These are phyloP conservation scores for Osedax frankpressi DNA, from an alignment of 2,888 invertebrate species.

Conservation along the genomic window DNA sequence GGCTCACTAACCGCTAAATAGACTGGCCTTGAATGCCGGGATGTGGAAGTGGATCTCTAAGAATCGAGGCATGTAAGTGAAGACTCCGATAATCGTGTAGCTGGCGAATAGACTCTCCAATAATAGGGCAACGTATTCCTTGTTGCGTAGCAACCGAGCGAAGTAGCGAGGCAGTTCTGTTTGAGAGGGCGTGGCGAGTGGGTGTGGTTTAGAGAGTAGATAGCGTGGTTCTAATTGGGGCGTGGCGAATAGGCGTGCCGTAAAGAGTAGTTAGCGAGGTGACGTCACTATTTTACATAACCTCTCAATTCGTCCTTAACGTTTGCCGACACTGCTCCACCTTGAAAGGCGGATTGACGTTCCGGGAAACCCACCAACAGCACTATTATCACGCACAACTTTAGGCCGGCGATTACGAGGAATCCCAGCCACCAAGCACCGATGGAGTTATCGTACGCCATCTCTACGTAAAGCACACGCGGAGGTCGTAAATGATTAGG, in stretches of 20 bases:
- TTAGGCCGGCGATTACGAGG: slow-evolving; percentile 9
- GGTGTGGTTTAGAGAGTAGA: too few species aligned
- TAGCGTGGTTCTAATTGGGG: too few species aligned
- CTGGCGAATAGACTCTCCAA: slow-evolving; percentile 13
- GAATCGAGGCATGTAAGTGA: slow-evolving; percentile 25
- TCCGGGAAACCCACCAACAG: too few species aligned
- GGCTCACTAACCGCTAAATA: not conserved
- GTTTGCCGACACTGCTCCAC: not conserved
- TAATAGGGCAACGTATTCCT: slow-evolving; percentile 23
- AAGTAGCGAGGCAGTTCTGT: slow-evolving; percentile 26
- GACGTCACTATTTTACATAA: not conserved
- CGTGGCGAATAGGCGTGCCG: too few species aligned
- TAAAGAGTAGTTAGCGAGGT: not conserved
- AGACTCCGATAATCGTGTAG: slow-evolving; percentile 25
- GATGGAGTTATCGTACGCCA: slow-evolving; percentile 5
- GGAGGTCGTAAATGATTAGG: too few species aligned
- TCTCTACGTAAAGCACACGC: too few species aligned
- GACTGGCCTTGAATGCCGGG: slow-evolving; percentile 25
- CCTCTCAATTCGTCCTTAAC: slow-evolving; percentile 16
- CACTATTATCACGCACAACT: not conserved
- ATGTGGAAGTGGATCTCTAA: slow-evolving; percentile 27
- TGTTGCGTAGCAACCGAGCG: slow-evolving; percentile 23
- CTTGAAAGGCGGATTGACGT: not conserved
- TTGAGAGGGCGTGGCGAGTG: not conserved
- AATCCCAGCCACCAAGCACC: slow-evolving; percentile 21